Percentiles rank a stretch among this genome's conserved stretches.
phyloP scores from a whole-genome alignment of 2,888 invertebrate species.

The Dioctria rufipes region DNA sequence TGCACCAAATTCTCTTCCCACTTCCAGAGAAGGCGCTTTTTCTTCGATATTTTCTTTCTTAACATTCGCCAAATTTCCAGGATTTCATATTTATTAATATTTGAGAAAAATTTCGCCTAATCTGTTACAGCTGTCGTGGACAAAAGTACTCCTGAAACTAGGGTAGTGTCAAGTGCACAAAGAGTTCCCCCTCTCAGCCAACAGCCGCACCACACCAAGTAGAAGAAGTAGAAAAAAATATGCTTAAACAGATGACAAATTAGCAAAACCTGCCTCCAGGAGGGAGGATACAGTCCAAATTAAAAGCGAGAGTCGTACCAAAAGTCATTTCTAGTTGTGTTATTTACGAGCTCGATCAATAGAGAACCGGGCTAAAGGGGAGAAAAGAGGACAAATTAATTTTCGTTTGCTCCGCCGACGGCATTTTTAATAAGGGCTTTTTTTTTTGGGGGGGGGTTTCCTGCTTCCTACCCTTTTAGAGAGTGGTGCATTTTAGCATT shows the following conservation, averaged over 20 bases:
- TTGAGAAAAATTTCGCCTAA: conserved; percentile 7
- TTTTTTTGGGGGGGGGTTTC: not conserved
- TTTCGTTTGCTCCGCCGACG: not conserved
- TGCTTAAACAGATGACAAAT: conserved; percentile 40
- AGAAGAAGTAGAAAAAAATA: not conserved
- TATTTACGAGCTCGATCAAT: conserved; percentile 43
- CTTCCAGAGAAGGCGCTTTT: not conserved
- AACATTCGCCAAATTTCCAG: not conserved
- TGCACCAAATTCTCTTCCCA: not conserved
- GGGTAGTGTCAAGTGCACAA: conserved; percentile 33
- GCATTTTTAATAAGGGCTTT: not conserved
- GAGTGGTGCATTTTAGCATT: not conserved
- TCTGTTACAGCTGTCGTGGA: conserved; percentile 12
- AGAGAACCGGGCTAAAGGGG: not conserved
- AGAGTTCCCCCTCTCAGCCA: not conserved
- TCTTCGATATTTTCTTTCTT: conserved; percentile 4
- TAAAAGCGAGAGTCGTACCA: conserved; percentile 26
- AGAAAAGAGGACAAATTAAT: conserved; percentile 25
- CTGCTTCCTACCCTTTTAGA: not conserved
- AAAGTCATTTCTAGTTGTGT: conserved; percentile 24
- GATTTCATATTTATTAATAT: not conserved
- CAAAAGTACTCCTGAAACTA: not conserved
- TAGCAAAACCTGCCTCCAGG: not conserved
- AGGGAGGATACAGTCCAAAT: not conserved
- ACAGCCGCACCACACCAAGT: too few species aligned